Conservation (phyloP, 2,113 vertebrate genomes). For the Atherinomorus stipes region DNA sequence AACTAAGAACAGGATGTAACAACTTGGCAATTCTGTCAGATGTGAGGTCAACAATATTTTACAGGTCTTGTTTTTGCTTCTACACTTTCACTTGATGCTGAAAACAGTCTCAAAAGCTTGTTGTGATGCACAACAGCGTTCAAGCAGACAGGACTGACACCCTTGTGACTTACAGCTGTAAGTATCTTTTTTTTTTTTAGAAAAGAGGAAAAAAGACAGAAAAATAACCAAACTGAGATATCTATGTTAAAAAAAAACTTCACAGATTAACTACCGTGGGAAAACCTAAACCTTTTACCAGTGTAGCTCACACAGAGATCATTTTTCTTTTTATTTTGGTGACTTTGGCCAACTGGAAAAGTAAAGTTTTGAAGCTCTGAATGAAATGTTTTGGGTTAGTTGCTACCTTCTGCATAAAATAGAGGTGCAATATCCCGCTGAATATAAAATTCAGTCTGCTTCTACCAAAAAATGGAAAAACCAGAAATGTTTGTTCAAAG, state of each 20-base stretch:
- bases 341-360: background rate
- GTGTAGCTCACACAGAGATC: background rate
- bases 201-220: background rate
- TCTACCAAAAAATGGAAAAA: background rate
- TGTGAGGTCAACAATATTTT: background rate
- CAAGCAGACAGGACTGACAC: background rate
- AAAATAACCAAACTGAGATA: background rate
- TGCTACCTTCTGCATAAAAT: too few relatives aligned
- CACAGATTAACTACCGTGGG: background rate
- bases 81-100: background rate
- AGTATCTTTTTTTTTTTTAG: too few relatives aligned
- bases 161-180: background rate
- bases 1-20: background rate
- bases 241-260: background rate
- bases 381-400: background rate
- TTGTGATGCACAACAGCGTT: background rate
- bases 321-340: background rate
- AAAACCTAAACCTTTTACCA: background rate
- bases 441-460: background rate
- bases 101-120: background rate
- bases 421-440: background rate
- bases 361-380: background rate
- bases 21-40: background rate
- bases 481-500: background rate
- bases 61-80: background rate